Evolutionary conservation across 2,888 invertebrate species (phyloP), one percentile per base, ranked within the genome.

Genomic region (Eupithecia insigniata): DNA sequence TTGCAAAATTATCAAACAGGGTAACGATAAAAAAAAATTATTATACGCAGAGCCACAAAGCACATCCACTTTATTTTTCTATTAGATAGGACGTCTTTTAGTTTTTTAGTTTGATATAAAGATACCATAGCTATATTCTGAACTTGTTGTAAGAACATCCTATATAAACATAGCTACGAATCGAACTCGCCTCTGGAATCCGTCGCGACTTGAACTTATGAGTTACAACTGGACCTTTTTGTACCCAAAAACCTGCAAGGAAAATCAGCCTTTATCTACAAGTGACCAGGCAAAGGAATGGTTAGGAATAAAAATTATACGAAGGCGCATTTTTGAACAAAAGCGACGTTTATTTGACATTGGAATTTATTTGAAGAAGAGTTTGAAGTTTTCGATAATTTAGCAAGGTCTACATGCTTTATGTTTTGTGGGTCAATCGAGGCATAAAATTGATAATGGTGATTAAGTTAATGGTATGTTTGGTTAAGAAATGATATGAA

Each of bases 161-260:
- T 87, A 77, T 91, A 89, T 82, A 76, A 69, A 81, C 77, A 81
- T 83, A 83, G 77, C 80, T 79, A 81, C 82, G 83, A 85, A 86
- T 88, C 87, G 83, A 85, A 82, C 85, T 79, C 84, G 85, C 81
- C 80, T 77, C 79, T 76, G 87, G 91, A 91, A 92, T 90, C 87
- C 88, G 88, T 85, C 88, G 87, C 84, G 87, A 88, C 90, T 90
- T 90, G 86, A 89, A 91, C 91, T 91, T 92, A 92, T 93, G 92
- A 92, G 88, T 90, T 89, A 90, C 85, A 87, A 82, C 83, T 83
- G 82, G 81, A 70, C 79, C 79, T 87, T 90, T 90, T 90, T 89
- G 83, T 85, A 83, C 79, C 81, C 80, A 80, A 81, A 82, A 80
- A 79, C 81, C 80, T 75, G 82, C 78, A 81, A 79, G 80, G 82